These are phyloP conservation scores for Gymnocheta viridis DNA, from an alignment of 2,888 invertebrate species.

Conservation along the genomic window DNA sequence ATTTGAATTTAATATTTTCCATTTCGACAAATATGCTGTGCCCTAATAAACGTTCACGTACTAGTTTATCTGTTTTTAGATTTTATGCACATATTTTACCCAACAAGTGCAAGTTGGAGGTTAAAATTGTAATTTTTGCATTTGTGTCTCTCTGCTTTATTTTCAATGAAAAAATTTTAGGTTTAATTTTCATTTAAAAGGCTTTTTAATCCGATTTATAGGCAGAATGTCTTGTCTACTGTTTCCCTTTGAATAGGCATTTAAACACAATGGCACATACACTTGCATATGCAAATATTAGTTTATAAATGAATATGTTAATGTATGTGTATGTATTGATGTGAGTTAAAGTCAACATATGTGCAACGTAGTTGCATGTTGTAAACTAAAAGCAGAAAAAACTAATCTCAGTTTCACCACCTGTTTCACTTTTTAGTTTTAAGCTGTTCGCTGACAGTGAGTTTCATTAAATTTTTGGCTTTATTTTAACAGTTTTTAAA, in stretches of 20 bases:
- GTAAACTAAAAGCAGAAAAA: slow-evolving; percentile 20
- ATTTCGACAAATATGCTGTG: background rate
- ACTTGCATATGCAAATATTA: slow-evolving; percentile 16
- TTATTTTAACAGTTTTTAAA: too few species aligned
- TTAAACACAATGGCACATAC: background rate
- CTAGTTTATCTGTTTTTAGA: background rate
- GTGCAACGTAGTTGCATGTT: slow-evolving; percentile 43
- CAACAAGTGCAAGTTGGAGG: slow-evolving; percentile 59
- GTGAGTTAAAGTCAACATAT: slow-evolving; percentile 23
- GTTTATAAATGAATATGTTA: background rate
- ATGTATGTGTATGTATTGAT: background rate
- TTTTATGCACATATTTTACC: slow-evolving; percentile 25
- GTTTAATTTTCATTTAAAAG: slow-evolving; percentile 63
- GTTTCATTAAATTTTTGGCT: background rate
- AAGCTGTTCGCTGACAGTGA: background rate
- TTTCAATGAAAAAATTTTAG: slow-evolving; percentile 50
- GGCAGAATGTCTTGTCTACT: slow-evolving; percentile 48
- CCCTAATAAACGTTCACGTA: background rate
- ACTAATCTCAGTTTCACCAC: slow-evolving; percentile 30
- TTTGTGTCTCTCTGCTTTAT: slow-evolving; percentile 34
- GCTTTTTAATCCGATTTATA: slow-evolving; percentile 66
- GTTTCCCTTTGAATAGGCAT: slow-evolving; percentile 33
- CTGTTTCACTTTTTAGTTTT: slow-evolving; percentile 3
- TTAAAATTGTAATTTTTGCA: slow-evolving; percentile 25
- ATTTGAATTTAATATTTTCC: background rate